Evolutionary conservation across 2,888 invertebrate genomes (phyloP), one percentile per base, ranked within the genome.

Genomic region (Melipona beecheii): DNA sequence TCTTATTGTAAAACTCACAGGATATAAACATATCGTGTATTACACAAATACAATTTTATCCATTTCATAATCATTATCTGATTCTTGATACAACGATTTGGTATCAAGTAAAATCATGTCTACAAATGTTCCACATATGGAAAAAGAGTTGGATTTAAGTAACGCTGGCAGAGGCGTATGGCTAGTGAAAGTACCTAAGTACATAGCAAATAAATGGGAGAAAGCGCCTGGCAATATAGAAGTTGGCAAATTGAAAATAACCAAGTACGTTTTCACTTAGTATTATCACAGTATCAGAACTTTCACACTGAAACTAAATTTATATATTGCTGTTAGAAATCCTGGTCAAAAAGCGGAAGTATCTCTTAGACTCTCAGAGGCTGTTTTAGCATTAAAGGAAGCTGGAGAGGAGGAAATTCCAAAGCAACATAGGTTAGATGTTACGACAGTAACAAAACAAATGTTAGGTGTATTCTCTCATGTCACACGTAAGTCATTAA

Each of bases 131-230:
- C 95, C 95, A 74, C 97, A 97, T 87, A 96, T 96, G 72, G 97
- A 97, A 92, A 96, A 97, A 87, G 97, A 98, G 94, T 95, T 99
- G 86, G 99, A 99, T 95, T 95, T 98, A 75, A 97, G 97, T 27
- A 98, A 98, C 94, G 97, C 98, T 27, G 97, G 97, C 27, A 96
- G 99, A 91, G 99, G 99, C 82, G 98, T 99, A 19, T 99, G 99
- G 99, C 96, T 99, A 13, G 99, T 99, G 0, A 99, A 99, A 95
- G 97, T 97, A 17, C 99, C 99, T 1, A 99, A 99, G 95, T 99
- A 99, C 94, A 97, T 99, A 90, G 98, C 99, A 9, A 98, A 98
- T 91, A 97, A 97, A 95, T 99, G 99, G 99, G 98, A 98, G 93
- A 98, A 98, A 93, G 97, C 98, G 15, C 96, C 97, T n/a, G 97